Evolutionary conservation across 2,797 vertebrate species (phyloP).

Genomic region (Acrocephalus scirpaceus): DNA sequence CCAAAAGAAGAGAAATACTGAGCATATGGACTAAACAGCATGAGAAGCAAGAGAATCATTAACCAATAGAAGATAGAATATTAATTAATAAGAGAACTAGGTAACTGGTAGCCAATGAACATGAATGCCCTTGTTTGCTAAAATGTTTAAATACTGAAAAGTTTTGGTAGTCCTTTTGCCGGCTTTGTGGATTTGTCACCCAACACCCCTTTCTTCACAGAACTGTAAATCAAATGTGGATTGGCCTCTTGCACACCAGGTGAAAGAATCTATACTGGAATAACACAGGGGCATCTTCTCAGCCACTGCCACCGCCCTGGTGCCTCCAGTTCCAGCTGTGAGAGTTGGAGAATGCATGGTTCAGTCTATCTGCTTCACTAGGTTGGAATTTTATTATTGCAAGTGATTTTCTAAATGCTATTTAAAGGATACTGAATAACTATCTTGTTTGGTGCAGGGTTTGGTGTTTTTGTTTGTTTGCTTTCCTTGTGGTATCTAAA

Average conservation of each 20-base stretch:
- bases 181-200: not conserved
- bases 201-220: not conserved
- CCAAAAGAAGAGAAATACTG: not conserved
- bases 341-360: not conserved
- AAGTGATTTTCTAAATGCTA: not conserved
- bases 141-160: not conserved
- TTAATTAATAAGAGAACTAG: not conserved
- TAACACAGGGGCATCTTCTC: not conserved
- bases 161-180: too few species aligned
- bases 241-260: not conserved
- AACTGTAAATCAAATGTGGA: not conserved
- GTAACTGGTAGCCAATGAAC: not conserved
- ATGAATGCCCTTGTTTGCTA: not conserved
- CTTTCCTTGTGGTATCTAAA: not conserved
- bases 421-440: not conserved
- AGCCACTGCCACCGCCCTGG: accelerated
- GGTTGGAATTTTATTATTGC: not conserved
- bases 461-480: not conserved
- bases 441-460: not conserved
- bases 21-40: not conserved
- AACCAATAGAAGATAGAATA: not conserved
- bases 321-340: not conserved
- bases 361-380: not conserved
- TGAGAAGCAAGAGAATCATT: not conserved
- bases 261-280: not conserved